Evolutionary conservation across 64 coral and sea anemone species (phyloP), one percentile per base, ranked within the genome.

Genomic region (Platygyra sinensis): DNA sequence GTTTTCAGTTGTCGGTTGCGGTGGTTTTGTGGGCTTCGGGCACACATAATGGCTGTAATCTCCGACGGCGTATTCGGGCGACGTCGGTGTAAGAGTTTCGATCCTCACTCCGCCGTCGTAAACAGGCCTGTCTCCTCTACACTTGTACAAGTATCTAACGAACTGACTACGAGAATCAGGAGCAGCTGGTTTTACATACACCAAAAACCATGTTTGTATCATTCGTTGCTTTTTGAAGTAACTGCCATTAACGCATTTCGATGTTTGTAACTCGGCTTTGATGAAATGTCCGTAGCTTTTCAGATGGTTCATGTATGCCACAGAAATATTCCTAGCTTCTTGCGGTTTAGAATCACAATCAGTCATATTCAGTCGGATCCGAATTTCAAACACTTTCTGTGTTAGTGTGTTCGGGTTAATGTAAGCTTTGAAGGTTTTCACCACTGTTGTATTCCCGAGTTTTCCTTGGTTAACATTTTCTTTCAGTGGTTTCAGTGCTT

Each of bases 351-450:
- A 2, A 13, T 50, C 32, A 31, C 81, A 84, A 32, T 84, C 62
- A 27, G 63, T 67, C 62, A 84, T 50, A 50, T 71, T 84, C 0
- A 84, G 62, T 10, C 81, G 63, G 22, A 84, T 71, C 14, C 63
- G 33, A 28, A 84, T 30, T n/a, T 18, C 8, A 71, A 84, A 84
- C 31, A 51, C 62, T 71, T 65, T 84, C 42, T 84, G 62, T 69
- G 36, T 84, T 8, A 84, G 36, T 16, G 81, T 84, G 81, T 69
- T 84, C 4, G 62, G 81, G 33, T 84, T 84, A 14, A 84, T 51
- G 24, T 67, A 71, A 49, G 81, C 81, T 71, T 71, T 39, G 15
- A 65, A 84, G 4, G 81, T 16, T 3, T 42, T n/a, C 19, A 16
- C 24, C 8, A 84, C 32, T 13, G 38, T 15, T 0, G 25, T 51